Conservation (phyloP, 2,797 vertebrate species). For the Xiphophorus birchmanni region DNA sequence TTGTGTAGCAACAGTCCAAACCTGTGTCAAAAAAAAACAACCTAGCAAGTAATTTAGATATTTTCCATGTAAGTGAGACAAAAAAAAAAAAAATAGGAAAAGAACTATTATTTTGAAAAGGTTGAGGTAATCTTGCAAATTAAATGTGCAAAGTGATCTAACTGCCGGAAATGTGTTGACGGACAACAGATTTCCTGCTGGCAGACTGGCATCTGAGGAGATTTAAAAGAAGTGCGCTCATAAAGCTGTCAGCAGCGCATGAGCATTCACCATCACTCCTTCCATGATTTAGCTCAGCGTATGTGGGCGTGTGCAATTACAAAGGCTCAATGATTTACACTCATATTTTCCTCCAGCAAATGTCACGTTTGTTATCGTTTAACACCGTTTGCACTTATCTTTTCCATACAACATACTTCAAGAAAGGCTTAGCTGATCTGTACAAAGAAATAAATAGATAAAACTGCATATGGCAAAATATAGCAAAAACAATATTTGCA, state of each 20-base stretch:
- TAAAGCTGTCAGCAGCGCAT: conserved; percentile 64
- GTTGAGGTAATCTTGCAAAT: conserved; percentile 26
- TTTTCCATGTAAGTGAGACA: conserved; percentile 19
- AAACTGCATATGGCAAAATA: conserved; percentile 10
- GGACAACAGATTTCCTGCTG: conserved; percentile 58
- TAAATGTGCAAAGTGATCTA: conserved; percentile 23
- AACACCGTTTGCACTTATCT: conserved; percentile 33
- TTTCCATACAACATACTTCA: conserved; percentile 28
- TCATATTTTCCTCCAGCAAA: conserved; percentile 58
- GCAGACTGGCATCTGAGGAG: conserved; percentile 41
- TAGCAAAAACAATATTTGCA: background rate
- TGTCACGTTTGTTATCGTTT: conserved; percentile 51
- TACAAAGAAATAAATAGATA: background rate
- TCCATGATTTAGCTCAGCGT: conserved; percentile 47
- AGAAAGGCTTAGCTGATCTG: conserved; percentile 22
- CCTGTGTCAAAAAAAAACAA: background rate
- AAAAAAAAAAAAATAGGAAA: conserved; percentile 6
- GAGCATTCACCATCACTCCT: conserved; percentile 49
- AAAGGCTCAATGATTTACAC: conserved; percentile 61
- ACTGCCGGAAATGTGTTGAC: conserved; percentile 42
- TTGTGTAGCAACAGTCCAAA: background rate
- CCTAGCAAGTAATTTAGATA: background rate
- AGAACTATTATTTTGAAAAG: conserved; percentile 13
- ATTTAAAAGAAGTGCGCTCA: conserved; percentile 63
- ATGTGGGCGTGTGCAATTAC: conserved; percentile 45